These are phyloP conservation scores for Rhodophaea formosa DNA, from an alignment of 2,888 invertebrate species.

Conservation along the genomic window DNA sequence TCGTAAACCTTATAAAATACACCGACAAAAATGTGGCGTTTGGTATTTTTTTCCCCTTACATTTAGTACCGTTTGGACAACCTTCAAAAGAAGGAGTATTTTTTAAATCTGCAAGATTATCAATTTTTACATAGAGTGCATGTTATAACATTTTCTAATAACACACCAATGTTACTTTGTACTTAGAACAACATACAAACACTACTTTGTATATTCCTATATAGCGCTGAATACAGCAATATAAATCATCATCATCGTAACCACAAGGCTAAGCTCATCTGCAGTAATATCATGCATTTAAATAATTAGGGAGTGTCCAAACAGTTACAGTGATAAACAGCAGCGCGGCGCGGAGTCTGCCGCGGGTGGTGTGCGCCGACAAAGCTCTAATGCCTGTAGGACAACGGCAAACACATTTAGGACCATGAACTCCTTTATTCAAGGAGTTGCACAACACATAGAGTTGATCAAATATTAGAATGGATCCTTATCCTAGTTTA, in stretches of 20 bases:
- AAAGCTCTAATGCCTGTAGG: constrained; percentile 63
- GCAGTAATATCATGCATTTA: constrained; percentile 9
- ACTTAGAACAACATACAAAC: too few relatives aligned
- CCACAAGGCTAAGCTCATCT: constrained; percentile 8
- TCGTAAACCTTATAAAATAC: too few relatives aligned
- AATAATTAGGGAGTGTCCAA: constrained; percentile 22
- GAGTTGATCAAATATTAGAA: constrained; percentile 16
- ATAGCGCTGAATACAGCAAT: not conserved
- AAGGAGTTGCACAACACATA: constrained; percentile 28
- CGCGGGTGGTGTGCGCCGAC: constrained; percentile 37
- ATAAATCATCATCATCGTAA: constrained; percentile 1
- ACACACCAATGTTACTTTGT: too few relatives aligned
- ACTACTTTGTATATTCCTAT: too few relatives aligned
- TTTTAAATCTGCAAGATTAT: too few relatives aligned
- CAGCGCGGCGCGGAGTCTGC: constrained; percentile 26
- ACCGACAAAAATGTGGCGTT: too few relatives aligned
- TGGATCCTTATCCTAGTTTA: not conserved
- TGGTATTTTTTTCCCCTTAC: too few relatives aligned
- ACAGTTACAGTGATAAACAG: constrained; percentile 37
- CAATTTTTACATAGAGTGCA: too few relatives aligned
- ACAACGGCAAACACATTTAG: constrained; percentile 61
- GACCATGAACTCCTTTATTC: constrained; percentile 38
- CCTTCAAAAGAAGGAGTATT: too few relatives aligned
- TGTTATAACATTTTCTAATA: too few relatives aligned
- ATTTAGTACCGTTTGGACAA: too few relatives aligned